Conservation (phyloP, 2,888 invertebrate species). For the Ophion slaviceki region DNA sequence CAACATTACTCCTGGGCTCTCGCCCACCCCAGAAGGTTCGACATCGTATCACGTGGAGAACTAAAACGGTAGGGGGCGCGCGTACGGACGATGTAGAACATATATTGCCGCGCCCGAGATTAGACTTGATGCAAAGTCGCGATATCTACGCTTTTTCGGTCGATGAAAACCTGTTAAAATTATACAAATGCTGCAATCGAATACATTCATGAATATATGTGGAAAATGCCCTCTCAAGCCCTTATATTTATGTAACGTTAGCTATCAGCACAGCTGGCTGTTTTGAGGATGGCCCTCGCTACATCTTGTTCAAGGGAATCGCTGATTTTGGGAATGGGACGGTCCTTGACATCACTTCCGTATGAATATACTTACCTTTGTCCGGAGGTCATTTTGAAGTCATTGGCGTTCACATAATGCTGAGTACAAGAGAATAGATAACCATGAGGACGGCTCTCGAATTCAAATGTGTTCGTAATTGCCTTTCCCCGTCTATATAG, state of each 20-base stretch:
- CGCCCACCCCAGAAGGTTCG: constrained; percentile 63
- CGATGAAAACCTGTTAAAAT: constrained; percentile 1
- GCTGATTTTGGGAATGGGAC: too few species aligned
- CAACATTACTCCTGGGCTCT: constrained; percentile 70
- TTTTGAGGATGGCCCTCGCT: too few species aligned
- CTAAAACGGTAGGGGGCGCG: constrained; percentile 41
- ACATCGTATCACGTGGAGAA: constrained; percentile 50
- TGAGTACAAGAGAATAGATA: too few species aligned
- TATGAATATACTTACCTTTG: too few species aligned
- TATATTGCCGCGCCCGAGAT: constrained; percentile 15
- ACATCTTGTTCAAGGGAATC: too few species aligned
- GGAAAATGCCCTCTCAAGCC: not conserved
- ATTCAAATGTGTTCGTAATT: too few species aligned
- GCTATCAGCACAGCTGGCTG: too few species aligned
- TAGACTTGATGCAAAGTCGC: constrained; percentile 21
- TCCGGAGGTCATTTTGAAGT: too few species aligned
- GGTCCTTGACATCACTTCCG: too few species aligned
- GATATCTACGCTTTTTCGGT: constrained; percentile 22
- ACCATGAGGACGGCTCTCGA: too few species aligned
- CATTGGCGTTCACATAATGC: too few species aligned
- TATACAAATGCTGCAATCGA: not conserved
- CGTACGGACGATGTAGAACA: constrained; percentile 11
- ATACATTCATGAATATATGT: not conserved
- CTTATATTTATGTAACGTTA: not conserved
- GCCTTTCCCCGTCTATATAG: too few species aligned